Evolutionary conservation across 2,888 invertebrate genomes (phyloP), one percentile per base, ranked within the genome.

Genomic region (Phragmatobia fuliginosa): DNA sequence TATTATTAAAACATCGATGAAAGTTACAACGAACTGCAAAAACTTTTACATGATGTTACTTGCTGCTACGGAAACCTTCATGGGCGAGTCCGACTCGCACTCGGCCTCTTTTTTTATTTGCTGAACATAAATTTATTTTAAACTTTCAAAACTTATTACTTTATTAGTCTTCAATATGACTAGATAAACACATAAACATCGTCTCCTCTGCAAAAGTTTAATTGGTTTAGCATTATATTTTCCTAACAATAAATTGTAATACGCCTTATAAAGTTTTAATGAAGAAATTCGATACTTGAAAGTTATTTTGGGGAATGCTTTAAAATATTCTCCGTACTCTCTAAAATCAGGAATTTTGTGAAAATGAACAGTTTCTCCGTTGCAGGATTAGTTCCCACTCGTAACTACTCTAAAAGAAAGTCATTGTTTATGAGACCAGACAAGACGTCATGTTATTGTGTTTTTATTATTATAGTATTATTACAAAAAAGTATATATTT

Each of bases 231-330:
- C 41, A 41, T 62, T 58, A 38, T 38, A 10, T 60, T 60, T 31
- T 32, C 21, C 11, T 3, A 28, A 33, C 7, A 32, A 45, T 65
- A 33, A 52, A 32, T 36, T n/a, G 49, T 33, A 31, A 52, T 56
- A 28, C n/a, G 36, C 36, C 25, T 36, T 36, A 56, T 18, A 36
- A 66, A 66, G 32, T 66, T 66, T 66, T 66, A 66, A 66, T 66
- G 33, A 66, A 38, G 58, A 21, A 58, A 66, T 41, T 38, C 31
- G 38, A 66, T 66, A 66, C 38, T 38, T 58, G 11, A 28, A 36
- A 36, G 36, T 33, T 65, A 18, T 56, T 33, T 36, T 38, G 28
- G 5, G 6, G 25, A 4, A 38, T 21, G 16, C 58, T 38, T 21
- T 4, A 11, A 38, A 58, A 56, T 49, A 49, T 11, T 2, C 11